Evolutionary conservation across 2,113 vertebrate genomes (phyloP).

Genomic region (Hipposideros armiger): DNA sequence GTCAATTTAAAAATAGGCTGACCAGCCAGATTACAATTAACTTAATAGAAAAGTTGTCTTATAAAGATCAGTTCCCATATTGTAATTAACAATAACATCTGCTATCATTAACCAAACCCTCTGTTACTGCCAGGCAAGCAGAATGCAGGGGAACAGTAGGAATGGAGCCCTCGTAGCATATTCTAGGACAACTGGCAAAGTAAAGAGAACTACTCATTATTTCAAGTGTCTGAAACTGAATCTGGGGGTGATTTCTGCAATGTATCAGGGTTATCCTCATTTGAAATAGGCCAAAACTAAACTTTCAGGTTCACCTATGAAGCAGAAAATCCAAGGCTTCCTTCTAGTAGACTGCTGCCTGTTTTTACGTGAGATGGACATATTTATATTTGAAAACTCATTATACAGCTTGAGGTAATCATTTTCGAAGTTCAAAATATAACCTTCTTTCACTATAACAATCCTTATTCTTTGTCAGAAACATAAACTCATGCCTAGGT

Average conservation of each 20-base stretch:
- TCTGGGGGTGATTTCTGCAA: not conserved
- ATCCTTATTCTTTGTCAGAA: not conserved
- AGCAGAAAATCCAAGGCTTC: not conserved
- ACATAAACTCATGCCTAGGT: not conserved
- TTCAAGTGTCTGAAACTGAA: not conserved
- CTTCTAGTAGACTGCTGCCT: not conserved
- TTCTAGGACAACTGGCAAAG: not conserved
- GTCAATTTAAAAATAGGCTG: slow-evolving; percentile 64
- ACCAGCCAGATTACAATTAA: slow-evolving; percentile 45
- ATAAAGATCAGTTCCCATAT: slow-evolving; percentile 38
- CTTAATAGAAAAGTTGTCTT: slow-evolving; percentile 46
- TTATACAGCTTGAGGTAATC: not conserved
- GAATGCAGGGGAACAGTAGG: not conserved
- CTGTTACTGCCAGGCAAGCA: not conserved
- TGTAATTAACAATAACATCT: slow-evolving; percentile 12
- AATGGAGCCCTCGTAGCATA: not conserved
- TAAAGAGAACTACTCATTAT: not conserved
- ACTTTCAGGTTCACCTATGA: not conserved
- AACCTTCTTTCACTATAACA: not conserved
- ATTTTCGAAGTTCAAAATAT: slow-evolving; percentile 9
- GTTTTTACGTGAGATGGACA: not conserved
- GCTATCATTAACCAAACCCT: slow-evolving; percentile 34
- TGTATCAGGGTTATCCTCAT: not conserved
- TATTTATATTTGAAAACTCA: slow-evolving; percentile 21
- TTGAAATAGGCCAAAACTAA: slow-evolving; percentile 7